These are phyloP conservation scores for Coelopa frigida DNA, from an alignment of 1,140 invertebrate species.

Conservation along the genomic window DNA sequence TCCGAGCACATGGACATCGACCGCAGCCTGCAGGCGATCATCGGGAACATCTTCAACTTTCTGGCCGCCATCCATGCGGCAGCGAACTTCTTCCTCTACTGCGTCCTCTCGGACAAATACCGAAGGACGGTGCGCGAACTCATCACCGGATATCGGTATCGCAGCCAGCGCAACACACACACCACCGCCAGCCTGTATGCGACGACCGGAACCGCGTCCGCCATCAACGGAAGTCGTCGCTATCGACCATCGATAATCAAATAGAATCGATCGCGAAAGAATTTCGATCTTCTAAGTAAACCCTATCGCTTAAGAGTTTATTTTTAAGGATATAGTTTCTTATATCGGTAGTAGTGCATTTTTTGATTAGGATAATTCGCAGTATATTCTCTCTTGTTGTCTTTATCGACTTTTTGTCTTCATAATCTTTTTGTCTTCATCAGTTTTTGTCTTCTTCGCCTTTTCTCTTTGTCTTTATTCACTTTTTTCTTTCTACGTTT, in stretches of 20 bases:
- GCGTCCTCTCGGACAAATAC: slow-evolving; percentile 68
- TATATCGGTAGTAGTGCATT: no score
- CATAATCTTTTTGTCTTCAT: no score
- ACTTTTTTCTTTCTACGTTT: no score
- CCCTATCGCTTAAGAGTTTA: no score
- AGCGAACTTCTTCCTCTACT: slow-evolving; percentile 71
- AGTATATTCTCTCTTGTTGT: no score
- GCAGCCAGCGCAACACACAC: slow-evolving; percentile 22
- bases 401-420: no score
- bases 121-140: slow-evolving; percentile 61
- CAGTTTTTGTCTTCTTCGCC: no score
- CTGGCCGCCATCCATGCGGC: slow-evolving; percentile 64
- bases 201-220: slow-evolving; percentile 20
- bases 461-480: no score
- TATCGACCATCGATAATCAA: slow-evolving; percentile 7
- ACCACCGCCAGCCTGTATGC: slow-evolving; percentile 34
- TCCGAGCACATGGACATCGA: slow-evolving; percentile 23
- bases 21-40: slow-evolving; percentile 23
- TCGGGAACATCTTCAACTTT: slow-evolving; percentile 68
- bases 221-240: slow-evolving; percentile 18
- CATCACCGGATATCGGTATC: slow-evolving; percentile 48
- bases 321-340: no score
- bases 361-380: no score
- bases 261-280: no score
- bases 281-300: no score